phyloP scores from a whole-genome alignment of 2,888 invertebrate species.

The Philaethria dido region DNA sequence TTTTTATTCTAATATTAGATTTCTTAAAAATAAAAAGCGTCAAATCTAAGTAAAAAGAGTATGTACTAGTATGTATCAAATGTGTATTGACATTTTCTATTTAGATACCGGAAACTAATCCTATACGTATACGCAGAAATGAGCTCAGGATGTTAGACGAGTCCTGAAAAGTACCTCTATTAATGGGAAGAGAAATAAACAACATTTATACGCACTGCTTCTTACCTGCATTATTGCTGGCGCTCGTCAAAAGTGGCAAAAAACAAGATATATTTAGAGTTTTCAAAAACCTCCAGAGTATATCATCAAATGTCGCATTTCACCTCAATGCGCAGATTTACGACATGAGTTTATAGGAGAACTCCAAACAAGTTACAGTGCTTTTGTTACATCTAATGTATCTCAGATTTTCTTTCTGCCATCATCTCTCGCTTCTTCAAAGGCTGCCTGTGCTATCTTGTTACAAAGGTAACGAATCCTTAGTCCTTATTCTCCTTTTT shows the following conservation, averaged over 20 bases:
- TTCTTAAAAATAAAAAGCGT: too few relatives aligned
- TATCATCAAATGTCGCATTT: conserved; percentile 42
- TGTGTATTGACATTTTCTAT: too few relatives aligned
- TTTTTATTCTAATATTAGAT: too few relatives aligned
- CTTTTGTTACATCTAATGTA: conserved; percentile 33
- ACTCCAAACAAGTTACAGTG: conserved; percentile 39
- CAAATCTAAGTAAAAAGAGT: too few relatives aligned
- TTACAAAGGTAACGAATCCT: conserved; percentile 20
- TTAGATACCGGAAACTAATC: too few relatives aligned
- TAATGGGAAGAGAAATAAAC: not conserved
- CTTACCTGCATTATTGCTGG: not conserved
- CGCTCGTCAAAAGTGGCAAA: conserved; percentile 30
- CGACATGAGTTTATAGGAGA: conserved; percentile 40
- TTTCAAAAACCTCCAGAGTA: too few relatives aligned
- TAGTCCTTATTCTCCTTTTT: conserved; percentile 9
- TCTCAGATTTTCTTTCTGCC: conserved; percentile 31
- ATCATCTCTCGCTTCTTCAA: too few relatives aligned
- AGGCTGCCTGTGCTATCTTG: not conserved
- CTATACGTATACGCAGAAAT: not conserved
- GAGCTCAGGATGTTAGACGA: not conserved
- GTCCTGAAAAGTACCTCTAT: not conserved
- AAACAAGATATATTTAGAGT: conserved; percentile 41
- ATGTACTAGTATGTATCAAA: too few relatives aligned
- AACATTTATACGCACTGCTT: not conserved
- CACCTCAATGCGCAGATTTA: conserved; percentile 47